A percentile compares a stretch with the other conserved stretches of the same genome.
Conservation (phyloP, 2,888 invertebrate species). For the Archaeoteleia sp. region DNA sequence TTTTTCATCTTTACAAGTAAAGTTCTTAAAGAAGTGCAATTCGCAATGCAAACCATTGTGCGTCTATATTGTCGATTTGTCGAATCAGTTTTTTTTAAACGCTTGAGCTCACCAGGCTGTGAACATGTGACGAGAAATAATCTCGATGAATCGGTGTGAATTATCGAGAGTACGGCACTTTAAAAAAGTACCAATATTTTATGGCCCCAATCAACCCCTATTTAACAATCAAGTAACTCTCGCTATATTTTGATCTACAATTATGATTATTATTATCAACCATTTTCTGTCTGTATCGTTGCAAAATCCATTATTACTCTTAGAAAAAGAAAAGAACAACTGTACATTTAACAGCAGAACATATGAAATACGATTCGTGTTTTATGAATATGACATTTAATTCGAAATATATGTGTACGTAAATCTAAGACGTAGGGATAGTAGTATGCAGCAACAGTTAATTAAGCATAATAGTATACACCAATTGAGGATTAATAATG, state of each 20-base stretch:
- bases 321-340: conserved; percentile 14
- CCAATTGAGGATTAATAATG: conserved; percentile 27
- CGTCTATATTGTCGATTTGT: conserved; percentile 14
- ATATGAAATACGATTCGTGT: conserved; percentile 39
- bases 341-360: conserved; percentile 14
- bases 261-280: conserved; percentile 24
- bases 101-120: conserved; percentile 55
- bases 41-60: conserved; percentile 22
- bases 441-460: conserved; percentile 3
- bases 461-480: conserved; percentile 13
- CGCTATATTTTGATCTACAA: conserved; percentile 28
- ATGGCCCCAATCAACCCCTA: conserved; percentile 18
- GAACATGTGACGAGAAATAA: conserved; percentile 43
- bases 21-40: conserved; percentile 25
- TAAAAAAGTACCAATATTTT: conserved; percentile 37
- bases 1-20: conserved; percentile 28
- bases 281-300: conserved; percentile 25
- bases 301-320: conserved; percentile 17
- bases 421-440: conserved; percentile 39
- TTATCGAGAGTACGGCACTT: conserved; percentile 36
- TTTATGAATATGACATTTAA: conserved; percentile 38
- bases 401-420: conserved; percentile 42
- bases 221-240: conserved; percentile 33
- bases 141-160: conserved; percentile 41
- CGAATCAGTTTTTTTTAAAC: conserved; percentile 44